phyloP scores from a whole-genome alignment of 2,113 vertebrate genomes.

The Ascaphus truei region DNA sequence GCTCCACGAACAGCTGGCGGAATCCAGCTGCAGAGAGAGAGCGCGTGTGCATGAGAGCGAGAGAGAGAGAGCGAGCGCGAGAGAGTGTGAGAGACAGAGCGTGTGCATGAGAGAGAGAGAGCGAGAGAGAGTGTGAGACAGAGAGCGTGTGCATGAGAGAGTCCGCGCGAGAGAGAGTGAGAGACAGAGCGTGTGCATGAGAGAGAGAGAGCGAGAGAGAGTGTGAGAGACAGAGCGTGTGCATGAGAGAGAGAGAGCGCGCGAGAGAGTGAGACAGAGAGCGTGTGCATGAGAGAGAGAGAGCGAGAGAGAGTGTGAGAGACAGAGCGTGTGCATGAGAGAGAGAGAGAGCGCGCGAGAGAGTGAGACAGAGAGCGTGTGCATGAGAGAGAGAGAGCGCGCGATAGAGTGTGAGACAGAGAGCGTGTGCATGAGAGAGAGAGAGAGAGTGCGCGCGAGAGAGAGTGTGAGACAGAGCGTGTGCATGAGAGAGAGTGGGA shows the following conservation, averaged over 20 bases:
- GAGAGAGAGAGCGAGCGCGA: neutral
- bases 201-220: too few species aligned
- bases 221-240: neutral
- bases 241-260: neutral
- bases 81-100: neutral
- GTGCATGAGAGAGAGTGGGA: neutral
- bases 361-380: too few species aligned
- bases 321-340: accelerated
- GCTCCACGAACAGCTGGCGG: constrained; percentile 68
- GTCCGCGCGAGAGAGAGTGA: neutral
- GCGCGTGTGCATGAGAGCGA: accelerated
- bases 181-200: neutral
- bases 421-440: neutral
- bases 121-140: neutral
- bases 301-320: neutral
- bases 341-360: neutral
- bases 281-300: neutral
- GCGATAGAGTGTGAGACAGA: neutral
- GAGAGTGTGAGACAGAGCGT: neutral
- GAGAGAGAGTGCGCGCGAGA: neutral
- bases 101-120: neutral
- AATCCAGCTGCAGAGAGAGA: constrained; percentile 59
- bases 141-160: neutral
- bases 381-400: neutral
- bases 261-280: neutral